Evolutionary conservation across 2,797 vertebrate species (phyloP).

Genomic region (Botia kubotai): DNA sequence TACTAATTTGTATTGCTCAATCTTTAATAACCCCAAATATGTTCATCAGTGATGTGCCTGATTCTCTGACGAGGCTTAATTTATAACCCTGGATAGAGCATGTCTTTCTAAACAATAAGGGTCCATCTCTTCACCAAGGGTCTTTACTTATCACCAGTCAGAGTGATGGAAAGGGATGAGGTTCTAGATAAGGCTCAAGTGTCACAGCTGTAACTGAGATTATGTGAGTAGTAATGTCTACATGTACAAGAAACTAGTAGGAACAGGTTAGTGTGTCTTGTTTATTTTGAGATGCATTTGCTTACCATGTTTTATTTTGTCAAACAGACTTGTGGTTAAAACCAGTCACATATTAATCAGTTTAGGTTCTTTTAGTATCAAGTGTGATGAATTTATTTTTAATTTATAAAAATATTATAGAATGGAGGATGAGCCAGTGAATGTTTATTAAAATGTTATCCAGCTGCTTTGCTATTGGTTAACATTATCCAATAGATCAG

Average conservation of each 20-base stretch:
- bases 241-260: conserved; percentile 18
- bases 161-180: conserved; percentile 7
- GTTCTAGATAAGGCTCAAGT: neutral
- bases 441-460: neutral
- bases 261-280: conserved; percentile 12
- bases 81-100: neutral
- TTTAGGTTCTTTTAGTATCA: neutral
- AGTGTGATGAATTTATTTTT: too few relatives aligned
- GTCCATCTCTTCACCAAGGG: neutral
- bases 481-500: neutral
- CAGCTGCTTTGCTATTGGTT: neutral
- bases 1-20: neutral
- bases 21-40: conserved; percentile 9
- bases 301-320: conserved; percentile 19
- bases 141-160: neutral
- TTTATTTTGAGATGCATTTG: conserved; percentile 36
- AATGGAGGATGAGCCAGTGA: too few relatives aligned
- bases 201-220: conserved; percentile 25
- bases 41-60: conserved; percentile 5
- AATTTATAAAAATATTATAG: too few relatives aligned
- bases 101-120: neutral
- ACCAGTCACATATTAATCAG: neutral
- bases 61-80: conserved; percentile 1
- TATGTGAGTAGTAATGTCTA: conserved; percentile 33
- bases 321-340: conserved; percentile 10